A percentile compares a stretch with the other conserved stretches of the same genome.
These are phyloP conservation scores for Xylota sylvarum DNA, from an alignment of 2,888 invertebrate species.

Conservation along the genomic window DNA sequence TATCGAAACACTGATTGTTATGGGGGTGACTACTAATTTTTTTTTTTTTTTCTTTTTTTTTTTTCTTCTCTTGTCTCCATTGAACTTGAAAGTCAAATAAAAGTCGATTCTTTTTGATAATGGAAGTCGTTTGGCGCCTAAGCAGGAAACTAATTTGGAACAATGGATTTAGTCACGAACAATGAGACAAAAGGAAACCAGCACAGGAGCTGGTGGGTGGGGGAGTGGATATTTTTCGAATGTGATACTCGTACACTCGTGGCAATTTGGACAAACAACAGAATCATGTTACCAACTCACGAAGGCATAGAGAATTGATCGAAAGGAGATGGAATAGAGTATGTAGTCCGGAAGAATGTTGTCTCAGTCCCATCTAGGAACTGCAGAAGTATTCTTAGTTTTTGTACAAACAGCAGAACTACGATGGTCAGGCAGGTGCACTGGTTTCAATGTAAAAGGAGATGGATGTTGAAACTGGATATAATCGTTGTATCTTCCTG, in stretches of 20 bases:
- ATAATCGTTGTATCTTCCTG: too few species aligned
- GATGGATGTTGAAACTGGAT: too few species aligned
- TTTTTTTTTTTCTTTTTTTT: not conserved
- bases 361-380: too few species aligned
- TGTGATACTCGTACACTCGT: not conserved
- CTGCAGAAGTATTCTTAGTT: too few species aligned
- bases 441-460: too few species aligned
- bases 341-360: too few species aligned
- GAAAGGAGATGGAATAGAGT: not conserved
- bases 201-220: not conserved
- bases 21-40: not conserved
- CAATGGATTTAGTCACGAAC: slow-evolving; percentile 63
- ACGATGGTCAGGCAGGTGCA: too few species aligned
- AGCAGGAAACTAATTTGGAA: slow-evolving; percentile 58
- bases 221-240: not conserved
- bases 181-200: slow-evolving; percentile 7
- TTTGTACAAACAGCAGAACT: too few species aligned
- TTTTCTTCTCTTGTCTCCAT: not conserved
- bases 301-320: not conserved
- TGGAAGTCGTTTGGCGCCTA: slow-evolving; percentile 54
- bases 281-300: not conserved
- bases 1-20: slow-evolving; percentile 11
- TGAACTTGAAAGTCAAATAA: slow-evolving; percentile 58
- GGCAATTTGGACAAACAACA: not conserved
- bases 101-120: slow-evolving; percentile 39